Base-by-base conservation (phyloP, 2,113 vertebrate species). In the Nothoprocta pentlandii region DNA sequence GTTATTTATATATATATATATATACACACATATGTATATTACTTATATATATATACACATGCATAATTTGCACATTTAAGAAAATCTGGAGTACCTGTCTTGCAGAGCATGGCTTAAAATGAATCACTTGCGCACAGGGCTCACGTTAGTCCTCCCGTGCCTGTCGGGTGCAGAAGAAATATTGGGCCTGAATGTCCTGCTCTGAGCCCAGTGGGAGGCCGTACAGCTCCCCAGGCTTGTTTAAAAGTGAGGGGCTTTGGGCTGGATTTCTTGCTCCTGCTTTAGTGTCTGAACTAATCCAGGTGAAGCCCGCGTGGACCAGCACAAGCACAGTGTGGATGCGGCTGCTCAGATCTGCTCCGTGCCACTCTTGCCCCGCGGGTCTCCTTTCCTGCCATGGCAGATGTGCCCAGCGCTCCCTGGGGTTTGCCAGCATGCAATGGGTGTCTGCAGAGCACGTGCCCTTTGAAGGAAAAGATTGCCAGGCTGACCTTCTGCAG, bases 91-190 rank as follows among this genome's bases (percentile, higher is more conserved):
- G 1, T 6, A 15, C 22, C 13, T 42, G 54, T 34, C 54, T 80
- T 73, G 44, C 74, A 15, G 16, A 61, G 7, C 9, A 17, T 21
- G 26, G 13, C 74, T 78, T 70, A 23, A 56, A 86, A 77, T 69
- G 9, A 12, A 56, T 42, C 15, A 6, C 4, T 0, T 13, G 9
- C 6, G 0, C n/a, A 3, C 26, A 39, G 21, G 75, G 41, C 49
- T 23, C 1, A 0, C 3, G 1, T 23, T n/a, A 30, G 10, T 66
- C 77, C 34, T 36, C 44, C 34, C 41, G 21, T 39, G 36, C 23
- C 61, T 63, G 9, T 34, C 14, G 32, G 61, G 23, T 12, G 25
- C 23, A 25, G 42, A 1, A 26, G 61, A 51, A 79, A 9, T 67
- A 21, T 44, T 67, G 51, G 61, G 14, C 25, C 62, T 41, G 11